phyloP scores from a whole-genome alignment of 53 echinoderm and acorn worm genomes.

The Henricia sp. region DNA sequence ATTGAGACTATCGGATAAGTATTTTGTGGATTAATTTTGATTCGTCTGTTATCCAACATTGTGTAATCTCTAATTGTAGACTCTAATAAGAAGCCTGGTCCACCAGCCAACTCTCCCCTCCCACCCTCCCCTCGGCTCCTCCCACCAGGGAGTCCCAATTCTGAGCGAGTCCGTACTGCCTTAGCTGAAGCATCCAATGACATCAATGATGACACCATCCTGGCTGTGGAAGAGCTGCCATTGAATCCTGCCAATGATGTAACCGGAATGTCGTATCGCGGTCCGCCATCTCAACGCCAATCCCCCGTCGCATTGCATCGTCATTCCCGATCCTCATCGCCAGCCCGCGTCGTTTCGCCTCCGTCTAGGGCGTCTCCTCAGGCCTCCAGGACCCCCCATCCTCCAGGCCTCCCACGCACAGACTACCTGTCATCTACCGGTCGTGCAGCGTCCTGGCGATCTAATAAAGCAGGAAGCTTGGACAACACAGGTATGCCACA shows the following conservation, averaged over 20 bases:
- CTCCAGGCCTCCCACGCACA: slow-evolving; percentile 10
- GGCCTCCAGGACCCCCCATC: slow-evolving; percentile 5
- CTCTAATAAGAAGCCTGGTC: background rate
- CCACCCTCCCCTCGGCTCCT: background rate
- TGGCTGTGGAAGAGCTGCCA: background rate
- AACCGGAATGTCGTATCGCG: slow-evolving; percentile 47
- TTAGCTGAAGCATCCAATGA: background rate
- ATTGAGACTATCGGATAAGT: background rate
- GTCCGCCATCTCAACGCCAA: slow-evolving; percentile 4
- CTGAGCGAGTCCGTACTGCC: background rate
- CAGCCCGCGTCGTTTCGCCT: slow-evolving; percentile 5
- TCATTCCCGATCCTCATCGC: slow-evolving; percentile 6
- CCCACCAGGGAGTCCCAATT: slow-evolving; percentile 10
- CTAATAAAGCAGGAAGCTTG: background rate
- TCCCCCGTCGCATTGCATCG: slow-evolving; percentile 24
- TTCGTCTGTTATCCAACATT: too few species aligned
- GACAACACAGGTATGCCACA: slow-evolving; percentile 2
- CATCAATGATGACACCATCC: slow-evolving; percentile 1
- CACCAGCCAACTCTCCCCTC: background rate
- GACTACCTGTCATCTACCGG: background rate
- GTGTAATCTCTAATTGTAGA: too few species aligned
- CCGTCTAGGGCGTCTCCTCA: background rate
- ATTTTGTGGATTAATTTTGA: too few species aligned
- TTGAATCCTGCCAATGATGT: slow-evolving; percentile 12
- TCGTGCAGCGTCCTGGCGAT: background rate